These are phyloP conservation scores for Bolinopsis microptera DNA, from an alignment of 37 sponge, comb jelly and placozoan genomes.

Conservation along the genomic window DNA sequence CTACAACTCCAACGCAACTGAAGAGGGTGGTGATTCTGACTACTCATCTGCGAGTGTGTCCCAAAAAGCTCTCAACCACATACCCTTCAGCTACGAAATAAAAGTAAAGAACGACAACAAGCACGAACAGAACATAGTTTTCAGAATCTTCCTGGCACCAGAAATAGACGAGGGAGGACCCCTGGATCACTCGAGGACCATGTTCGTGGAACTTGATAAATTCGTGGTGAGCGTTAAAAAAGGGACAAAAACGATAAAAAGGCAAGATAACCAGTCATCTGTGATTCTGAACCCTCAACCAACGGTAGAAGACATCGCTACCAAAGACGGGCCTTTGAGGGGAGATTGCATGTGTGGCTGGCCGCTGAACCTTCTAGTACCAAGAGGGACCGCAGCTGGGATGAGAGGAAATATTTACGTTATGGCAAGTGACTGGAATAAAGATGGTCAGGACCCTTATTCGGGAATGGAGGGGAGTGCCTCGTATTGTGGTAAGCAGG, in stretches of 20 bases:
- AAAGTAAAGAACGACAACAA: background rate
- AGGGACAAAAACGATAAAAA: background rate
- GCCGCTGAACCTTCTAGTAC: background rate
- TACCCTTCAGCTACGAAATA: background rate
- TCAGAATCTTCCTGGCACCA: constrained; percentile 29
- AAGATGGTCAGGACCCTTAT: background rate
- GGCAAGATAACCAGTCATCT: background rate
- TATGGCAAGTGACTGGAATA: background rate
- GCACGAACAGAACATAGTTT: background rate
- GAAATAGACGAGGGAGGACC: background rate
- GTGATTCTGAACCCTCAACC: background rate
- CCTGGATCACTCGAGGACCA: background rate
- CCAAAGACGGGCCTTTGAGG: background rate
- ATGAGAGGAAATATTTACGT: background rate
- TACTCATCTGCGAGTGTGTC: background rate
- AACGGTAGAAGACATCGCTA: background rate
- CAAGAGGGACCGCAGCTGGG: background rate
- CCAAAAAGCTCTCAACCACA: background rate
- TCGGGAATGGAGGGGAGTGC: background rate
- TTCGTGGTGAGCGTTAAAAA: background rate
- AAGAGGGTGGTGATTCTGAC: too few relatives aligned
- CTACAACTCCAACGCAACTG: background rate
- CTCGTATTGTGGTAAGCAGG: background rate
- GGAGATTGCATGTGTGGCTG: background rate
- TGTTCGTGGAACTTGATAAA: background rate